phyloP scores from a whole-genome alignment of 2,797 vertebrate genomes.

The Astyanax mexicanus region DNA sequence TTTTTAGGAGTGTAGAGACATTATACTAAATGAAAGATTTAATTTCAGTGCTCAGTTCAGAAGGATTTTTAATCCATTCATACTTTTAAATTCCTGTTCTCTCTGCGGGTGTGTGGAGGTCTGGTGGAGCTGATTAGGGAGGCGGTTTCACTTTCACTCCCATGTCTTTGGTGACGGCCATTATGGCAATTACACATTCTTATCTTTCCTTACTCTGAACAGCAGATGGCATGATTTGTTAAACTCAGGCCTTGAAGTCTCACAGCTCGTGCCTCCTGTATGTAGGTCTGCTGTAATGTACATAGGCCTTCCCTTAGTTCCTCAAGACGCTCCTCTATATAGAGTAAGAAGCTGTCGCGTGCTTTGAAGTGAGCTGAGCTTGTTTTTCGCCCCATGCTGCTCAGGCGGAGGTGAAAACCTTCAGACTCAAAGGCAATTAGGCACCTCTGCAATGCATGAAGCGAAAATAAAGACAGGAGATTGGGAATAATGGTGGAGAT shows the following conservation, averaged over 20 bases:
- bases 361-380: constrained; percentile 26
- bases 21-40: neutral
- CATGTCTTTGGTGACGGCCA: neutral
- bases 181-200: constrained; percentile 19
- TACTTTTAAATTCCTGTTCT: neutral
- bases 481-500: constrained; percentile 30
- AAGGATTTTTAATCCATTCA: neutral
- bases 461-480: constrained; percentile 27
- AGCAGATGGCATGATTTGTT: constrained; percentile 56
- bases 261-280: neutral
- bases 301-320: constrained; percentile 1
- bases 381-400: constrained; percentile 44
- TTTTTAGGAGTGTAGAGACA: no score
- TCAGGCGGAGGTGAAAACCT: constrained; percentile 22
- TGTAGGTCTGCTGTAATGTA: neutral
- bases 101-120: constrained; percentile 4
- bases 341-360: neutral
- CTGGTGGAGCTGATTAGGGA: constrained; percentile 7
- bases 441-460: constrained; percentile 23
- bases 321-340: constrained; percentile 5
- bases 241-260: constrained; percentile 12
- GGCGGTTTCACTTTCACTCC: neutral
- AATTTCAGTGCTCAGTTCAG: neutral
- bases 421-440: constrained; percentile 37
- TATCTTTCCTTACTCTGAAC: constrained; percentile 33